Conservation (phyloP, 2,888 invertebrate genomes). For the Lepidochitona cinerea region DNA sequence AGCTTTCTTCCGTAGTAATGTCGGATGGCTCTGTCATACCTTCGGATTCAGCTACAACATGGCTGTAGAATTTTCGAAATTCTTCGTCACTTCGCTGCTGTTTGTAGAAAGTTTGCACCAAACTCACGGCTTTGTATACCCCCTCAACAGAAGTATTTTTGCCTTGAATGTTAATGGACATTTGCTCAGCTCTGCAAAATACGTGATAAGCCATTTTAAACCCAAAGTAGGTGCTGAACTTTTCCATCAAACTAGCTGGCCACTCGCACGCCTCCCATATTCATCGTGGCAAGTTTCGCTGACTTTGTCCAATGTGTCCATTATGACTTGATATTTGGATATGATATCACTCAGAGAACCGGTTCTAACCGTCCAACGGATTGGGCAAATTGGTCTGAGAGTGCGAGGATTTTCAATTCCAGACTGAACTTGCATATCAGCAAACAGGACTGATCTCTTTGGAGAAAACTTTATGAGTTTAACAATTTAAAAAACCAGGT, state of each 20-base stretch:
- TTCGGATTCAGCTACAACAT: not conserved
- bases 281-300: slow-evolving; percentile 15
- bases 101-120: slow-evolving; percentile 9
- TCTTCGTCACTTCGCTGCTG: slow-evolving; percentile 16
- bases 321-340: slow-evolving; percentile 21
- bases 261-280: slow-evolving; percentile 23
- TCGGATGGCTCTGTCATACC: slow-evolving; percentile 12
- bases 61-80: slow-evolving; percentile 13
- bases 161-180: slow-evolving; percentile 21
- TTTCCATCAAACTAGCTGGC: slow-evolving; percentile 20
- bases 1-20: slow-evolving; percentile 9
- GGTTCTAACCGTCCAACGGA: slow-evolving; percentile 28
- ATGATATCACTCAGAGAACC: slow-evolving; percentile 15
- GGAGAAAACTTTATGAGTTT: slow-evolving; percentile 25
- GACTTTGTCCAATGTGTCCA: slow-evolving; percentile 23
- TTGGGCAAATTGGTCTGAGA: slow-evolving; percentile 25
- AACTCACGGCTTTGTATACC: too few species aligned
- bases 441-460: slow-evolving; percentile 22
- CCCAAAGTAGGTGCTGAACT: slow-evolving; percentile 26
- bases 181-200: slow-evolving; percentile 25
- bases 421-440: slow-evolving; percentile 12
- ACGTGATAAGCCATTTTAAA: slow-evolving; percentile 21
- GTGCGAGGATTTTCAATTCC: not conserved
- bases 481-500: slow-evolving; percentile 21
- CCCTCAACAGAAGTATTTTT: slow-evolving; percentile 20